Evolutionary conservation across 35 echinoderm and acorn worm genomes (phyloP), one percentile per base, ranked within the genome.

Genomic region (Heliocidaris erythrogramma): DNA sequence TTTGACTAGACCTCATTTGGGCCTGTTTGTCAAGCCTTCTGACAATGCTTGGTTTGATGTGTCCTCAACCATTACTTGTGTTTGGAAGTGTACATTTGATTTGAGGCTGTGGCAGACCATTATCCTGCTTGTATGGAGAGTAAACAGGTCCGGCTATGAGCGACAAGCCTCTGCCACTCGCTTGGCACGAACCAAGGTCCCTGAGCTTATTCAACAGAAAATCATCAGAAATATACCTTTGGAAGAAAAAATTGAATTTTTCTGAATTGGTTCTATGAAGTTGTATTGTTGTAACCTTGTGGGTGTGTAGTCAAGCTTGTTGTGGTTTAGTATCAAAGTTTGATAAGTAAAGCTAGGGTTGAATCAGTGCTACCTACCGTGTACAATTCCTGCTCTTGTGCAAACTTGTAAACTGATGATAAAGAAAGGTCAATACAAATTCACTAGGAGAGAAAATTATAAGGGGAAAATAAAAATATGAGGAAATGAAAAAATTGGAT

Each of bases 21-120:
- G 5, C 21, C 65, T 78, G 65, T 78, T 78, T 78, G 65, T 78
- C 65, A 78, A n/a, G 27, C 27, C 65, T 78, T 27, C n/a, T 78
- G 65, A 78, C 65, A 78, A 78, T 78, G 65, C 65, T 78, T 78
- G 27, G 65, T 2, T 78, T 7, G 65, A 78, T 78, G 65, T 56
- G 65, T 18, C 18, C 65, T 78, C 65, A 27, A 78, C 65, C 65
- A 78, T 78, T 27, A 21, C 65, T 78, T 78, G 65, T 78, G 65
- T 78, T 78, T 78, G 65, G 65, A 78, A 78, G n/a, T 78, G 65
- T 78, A 78, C 65, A 78, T 78, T 78, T 78, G 21, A 78, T 78
- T 78, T 78, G 65, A 78, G 53, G 65, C 65, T 78, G 65, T 78
- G 65, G 65, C 27, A 4, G 65, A 0, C 18, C 65, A 78, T 78